Evolutionary conservation across 2,797 vertebrate genomes (phyloP), one percentile per base, ranked within the genome.

Genomic region (Macropodus opercularis): DNA sequence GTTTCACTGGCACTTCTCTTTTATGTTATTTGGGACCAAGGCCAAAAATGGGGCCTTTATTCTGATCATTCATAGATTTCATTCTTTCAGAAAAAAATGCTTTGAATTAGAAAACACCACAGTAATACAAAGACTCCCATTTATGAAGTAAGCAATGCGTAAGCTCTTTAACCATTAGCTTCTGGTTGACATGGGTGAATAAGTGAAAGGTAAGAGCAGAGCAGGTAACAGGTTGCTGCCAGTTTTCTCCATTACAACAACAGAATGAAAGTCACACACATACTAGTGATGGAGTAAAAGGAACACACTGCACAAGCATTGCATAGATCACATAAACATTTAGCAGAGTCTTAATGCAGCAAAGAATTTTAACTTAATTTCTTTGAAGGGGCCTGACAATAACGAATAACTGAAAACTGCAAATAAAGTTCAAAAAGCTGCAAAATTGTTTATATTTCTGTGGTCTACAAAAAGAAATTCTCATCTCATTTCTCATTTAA

Each of bases 141-240:
- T 43, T 36, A 23, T 48, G n/a, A 49, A 48, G n/a, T 7, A 24
- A 41, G 18, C 18, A 15, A 57, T 26, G 3, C 17, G 12, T 24
- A 36, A 29, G 10, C 17, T 18, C 10, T 59, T 35, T 2, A 65
- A 53, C 48, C 13, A n/a, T n/a, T 21, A 22, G 10, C n/a, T 36
- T 59, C 13, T 44, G 44, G 21, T 38, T 54, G 36, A 40, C 31
- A 56, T 47, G 29, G 27, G 5, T 26, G 31, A 57, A 6, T 22
- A 11, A 56, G 46, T 69, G 54, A 72, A 60, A 68, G 49, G 52
- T 62, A 52, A 52, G 13, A 26, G 27, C 27, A 56, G 18, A 48
- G 36, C 43, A 57, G 58, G 51, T 70, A 71, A 62, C 44, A 63
- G 55, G 14, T 51, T 58, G 48, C 43, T n/a, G n/a, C 34, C 15